phyloP scores from a whole-genome alignment of 1,140 invertebrate species.

The Carposina sasakii region DNA sequence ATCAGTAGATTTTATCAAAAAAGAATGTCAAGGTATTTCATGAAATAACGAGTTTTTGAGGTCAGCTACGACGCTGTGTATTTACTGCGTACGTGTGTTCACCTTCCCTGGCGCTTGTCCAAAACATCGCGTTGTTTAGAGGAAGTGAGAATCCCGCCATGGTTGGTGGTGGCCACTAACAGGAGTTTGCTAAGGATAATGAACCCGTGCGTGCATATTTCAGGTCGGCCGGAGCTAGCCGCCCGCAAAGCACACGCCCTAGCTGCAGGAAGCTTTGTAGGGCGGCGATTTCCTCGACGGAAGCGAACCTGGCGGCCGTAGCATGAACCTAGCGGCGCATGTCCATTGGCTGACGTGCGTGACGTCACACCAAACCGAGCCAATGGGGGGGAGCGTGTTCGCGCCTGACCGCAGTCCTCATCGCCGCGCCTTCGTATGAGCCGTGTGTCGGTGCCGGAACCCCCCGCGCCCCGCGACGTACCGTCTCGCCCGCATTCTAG shows the following conservation, averaged over 20 bases:
- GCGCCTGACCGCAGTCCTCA: constrained; percentile 60
- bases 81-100: constrained; percentile 37
- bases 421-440: constrained; percentile 66
- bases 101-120: constrained; percentile 41
- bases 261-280: constrained; percentile 66
- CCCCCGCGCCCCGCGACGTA: constrained; percentile 49
- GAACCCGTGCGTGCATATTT: constrained; percentile 20
- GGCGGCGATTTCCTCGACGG: constrained; percentile 54
- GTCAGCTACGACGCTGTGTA: no score
- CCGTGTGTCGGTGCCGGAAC: constrained; percentile 50
- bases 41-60: no score
- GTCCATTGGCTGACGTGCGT: constrained; percentile 49
- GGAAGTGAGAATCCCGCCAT: constrained; percentile 1
- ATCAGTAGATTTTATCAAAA: no score
- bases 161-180: not conserved
- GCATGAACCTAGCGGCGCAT: constrained; percentile 30
- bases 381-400: constrained; percentile 54
- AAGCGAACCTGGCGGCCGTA: constrained; percentile 46
- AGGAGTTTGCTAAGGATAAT: constrained; percentile 2
- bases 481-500: constrained; percentile 67
- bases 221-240: constrained; percentile 29
- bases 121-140: constrained; percentile 12
- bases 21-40: no score
- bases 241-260: constrained; percentile 65
- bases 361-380: constrained; percentile 53